Percentiles rank a stretch among this genome's conserved stretches.
phyloP scores from a whole-genome alignment of 2,113 vertebrate genomes.

The Talpa occidentalis region DNA sequence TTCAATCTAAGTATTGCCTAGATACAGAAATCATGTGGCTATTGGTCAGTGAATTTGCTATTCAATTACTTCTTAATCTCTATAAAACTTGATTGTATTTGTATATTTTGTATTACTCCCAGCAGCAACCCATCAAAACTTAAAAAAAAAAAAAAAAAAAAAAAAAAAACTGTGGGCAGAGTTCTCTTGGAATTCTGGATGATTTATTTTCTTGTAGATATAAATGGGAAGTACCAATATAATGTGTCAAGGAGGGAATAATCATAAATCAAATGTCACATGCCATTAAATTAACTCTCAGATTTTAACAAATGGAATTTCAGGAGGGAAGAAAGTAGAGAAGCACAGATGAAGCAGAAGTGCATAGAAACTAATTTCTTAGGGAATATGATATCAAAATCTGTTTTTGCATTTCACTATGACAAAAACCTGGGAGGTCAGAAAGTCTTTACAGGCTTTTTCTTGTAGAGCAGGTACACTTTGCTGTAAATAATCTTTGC shows the following conservation, averaged over 20 bases:
- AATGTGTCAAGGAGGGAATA: background rate
- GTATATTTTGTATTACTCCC: background rate
- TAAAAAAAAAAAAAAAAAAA: background rate
- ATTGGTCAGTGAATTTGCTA: background rate
- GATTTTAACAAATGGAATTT: background rate
- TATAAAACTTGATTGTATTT: background rate
- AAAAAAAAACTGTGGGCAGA: background rate
- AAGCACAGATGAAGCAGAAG: background rate
- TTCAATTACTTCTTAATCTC: background rate
- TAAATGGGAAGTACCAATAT: constrained; percentile 22
- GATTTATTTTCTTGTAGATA: constrained; percentile 45
- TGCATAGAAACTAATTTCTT: background rate
- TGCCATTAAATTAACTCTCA: background rate
- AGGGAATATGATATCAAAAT: background rate
- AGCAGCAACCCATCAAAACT: background rate
- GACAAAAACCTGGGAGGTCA: background rate
- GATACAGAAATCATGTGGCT: background rate
- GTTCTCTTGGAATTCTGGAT: constrained; percentile 38
- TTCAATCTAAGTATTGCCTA: background rate
- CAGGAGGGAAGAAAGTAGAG: background rate
- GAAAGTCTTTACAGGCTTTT: background rate
- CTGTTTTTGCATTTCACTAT: background rate
- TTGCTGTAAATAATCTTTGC: background rate
- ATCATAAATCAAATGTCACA: constrained; percentile 32
- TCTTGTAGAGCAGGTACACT: background rate